phyloP scores from a whole-genome alignment of 2,888 invertebrate genomes.

The Tyria jacobaeae region DNA sequence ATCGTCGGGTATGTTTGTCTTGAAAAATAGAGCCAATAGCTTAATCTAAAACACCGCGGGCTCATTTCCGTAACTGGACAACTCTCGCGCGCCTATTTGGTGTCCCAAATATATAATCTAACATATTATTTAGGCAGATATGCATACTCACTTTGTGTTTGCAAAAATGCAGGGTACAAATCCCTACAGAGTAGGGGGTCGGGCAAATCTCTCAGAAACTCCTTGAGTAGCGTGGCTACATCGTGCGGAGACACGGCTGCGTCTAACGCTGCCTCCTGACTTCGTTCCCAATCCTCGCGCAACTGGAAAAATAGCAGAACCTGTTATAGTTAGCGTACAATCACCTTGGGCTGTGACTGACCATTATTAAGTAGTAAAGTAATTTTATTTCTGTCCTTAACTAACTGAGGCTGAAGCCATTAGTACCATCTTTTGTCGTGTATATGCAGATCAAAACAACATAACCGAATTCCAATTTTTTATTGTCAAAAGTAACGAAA shows the following conservation, averaged over 20 bases:
- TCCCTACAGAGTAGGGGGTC: constrained; percentile 96
- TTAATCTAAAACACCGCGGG: too few relatives aligned
- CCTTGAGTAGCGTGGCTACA: constrained; percentile 96
- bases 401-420: too few relatives aligned
- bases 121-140: neutral
- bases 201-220: constrained; percentile 96
- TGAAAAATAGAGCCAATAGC: too few relatives aligned
- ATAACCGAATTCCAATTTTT: neutral
- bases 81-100: too few relatives aligned
- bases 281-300: constrained; percentile 96
- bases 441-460: neutral
- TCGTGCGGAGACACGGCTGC: constrained; percentile 96
- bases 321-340: neutral
- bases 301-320: constrained; percentile 86
- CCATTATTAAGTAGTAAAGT: too few relatives aligned
- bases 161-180: constrained; percentile 95
- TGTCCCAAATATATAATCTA: neutral
- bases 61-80: too few relatives aligned
- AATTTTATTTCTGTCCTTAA: too few relatives aligned
- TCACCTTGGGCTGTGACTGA: too few relatives aligned
- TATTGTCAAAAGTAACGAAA: neutral
- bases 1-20: too few relatives aligned
- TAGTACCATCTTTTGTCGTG: too few relatives aligned
- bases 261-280: constrained; percentile 90
- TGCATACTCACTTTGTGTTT: constrained; percentile 93